Evolutionary conservation across 1,140 invertebrate genomes (phyloP).

Genomic region (Globodera rostochiensis): DNA sequence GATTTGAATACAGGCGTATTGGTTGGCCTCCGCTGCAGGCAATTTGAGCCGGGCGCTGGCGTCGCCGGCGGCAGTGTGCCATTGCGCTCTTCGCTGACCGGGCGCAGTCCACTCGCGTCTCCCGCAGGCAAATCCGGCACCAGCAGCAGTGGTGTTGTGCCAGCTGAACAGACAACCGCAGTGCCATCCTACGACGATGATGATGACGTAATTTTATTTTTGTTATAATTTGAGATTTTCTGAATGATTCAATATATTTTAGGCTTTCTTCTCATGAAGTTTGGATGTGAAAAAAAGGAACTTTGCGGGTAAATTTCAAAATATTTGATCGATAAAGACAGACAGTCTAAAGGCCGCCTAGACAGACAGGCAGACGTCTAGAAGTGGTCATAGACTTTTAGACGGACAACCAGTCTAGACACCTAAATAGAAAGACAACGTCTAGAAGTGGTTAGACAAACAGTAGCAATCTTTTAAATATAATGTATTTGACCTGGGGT

Average conservation of each 20-base stretch:
- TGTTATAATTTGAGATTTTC: neutral
- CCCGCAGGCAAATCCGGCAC: neutral
- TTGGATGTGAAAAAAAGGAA: neutral
- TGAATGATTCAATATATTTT: neutral
- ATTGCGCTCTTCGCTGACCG: neutral
- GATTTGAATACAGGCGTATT: neutral
- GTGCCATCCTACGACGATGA: slow-evolving; percentile 11
- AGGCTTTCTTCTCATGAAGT: slow-evolving; percentile 14
- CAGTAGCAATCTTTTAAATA: too few species aligned
- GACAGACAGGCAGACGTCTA: too few species aligned
- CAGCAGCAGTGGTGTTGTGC: neutral
- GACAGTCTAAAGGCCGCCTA: too few species aligned
- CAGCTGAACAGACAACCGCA: neutral
- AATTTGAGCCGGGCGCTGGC: neutral
- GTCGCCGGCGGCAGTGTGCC: neutral
- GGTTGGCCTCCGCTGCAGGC: neutral
- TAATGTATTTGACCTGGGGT: too few species aligned
- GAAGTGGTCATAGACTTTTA: too few species aligned
- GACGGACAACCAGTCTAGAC: too few species aligned
- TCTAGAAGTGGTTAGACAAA: too few species aligned
- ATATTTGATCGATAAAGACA: too few species aligned
- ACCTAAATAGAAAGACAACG: too few species aligned
- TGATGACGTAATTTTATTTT: neutral
- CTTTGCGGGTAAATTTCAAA: neutral
- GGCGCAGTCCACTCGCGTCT: neutral